A percentile compares a stretch with the other conserved stretches of the same genome.
These are phyloP conservation scores for Chloroclystis v-ata DNA, from an alignment of 2,888 invertebrate genomes.

Conservation along the genomic window DNA sequence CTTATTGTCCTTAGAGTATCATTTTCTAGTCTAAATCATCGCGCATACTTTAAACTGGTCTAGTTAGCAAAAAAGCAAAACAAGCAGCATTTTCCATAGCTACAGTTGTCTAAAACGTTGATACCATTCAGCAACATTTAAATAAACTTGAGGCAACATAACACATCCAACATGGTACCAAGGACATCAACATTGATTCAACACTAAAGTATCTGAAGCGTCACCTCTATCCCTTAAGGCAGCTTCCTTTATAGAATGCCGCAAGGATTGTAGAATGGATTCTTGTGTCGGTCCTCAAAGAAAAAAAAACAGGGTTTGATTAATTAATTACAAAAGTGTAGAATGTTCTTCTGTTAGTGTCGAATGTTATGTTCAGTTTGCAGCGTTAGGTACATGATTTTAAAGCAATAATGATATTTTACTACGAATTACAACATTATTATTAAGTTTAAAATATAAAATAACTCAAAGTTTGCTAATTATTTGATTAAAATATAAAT, in stretches of 20 bases:
- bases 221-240: constrained; percentile 59
- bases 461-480: no score
- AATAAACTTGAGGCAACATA: constrained; percentile 5
- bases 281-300: constrained; percentile 63
- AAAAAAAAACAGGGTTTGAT: constrained; percentile 48
- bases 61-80: neutral
- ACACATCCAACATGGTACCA: constrained; percentile 9
- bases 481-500: no score
- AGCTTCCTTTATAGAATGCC: constrained; percentile 58
- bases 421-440: no score
- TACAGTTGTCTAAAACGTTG: constrained; percentile 4
- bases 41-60: neutral
- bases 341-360: constrained; percentile 15
- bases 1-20: no score
- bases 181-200: constrained; percentile 35
- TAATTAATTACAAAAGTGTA: constrained; percentile 29
- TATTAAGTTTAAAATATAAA: no score
- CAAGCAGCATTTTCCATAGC: constrained; percentile 5
- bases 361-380: constrained; percentile 1
- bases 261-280: constrained; percentile 60
- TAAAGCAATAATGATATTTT: constrained; percentile 6
- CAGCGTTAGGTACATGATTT: constrained; percentile 8
- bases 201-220: constrained; percentile 41
- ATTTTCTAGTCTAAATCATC: no score
- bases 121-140: constrained; percentile 9